These are phyloP conservation scores for Scaptomyza graminum DNA, from an alignment of 1,140 invertebrate genomes.

Conservation along the genomic window DNA sequence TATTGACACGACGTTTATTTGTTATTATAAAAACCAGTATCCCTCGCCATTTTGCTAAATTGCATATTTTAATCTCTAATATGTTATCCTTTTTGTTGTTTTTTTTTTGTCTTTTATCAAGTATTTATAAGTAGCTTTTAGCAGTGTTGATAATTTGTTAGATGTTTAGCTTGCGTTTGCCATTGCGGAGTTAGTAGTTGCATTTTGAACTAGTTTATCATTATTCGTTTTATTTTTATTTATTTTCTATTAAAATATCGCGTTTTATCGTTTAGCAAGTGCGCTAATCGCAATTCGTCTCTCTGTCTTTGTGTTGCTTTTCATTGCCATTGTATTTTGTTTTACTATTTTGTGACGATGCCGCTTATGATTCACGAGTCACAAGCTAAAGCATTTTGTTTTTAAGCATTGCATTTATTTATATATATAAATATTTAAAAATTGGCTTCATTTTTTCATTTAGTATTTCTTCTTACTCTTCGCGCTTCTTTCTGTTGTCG, in stretches of 20 bases:
- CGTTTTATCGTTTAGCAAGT: slow-evolving; percentile 23
- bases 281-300: slow-evolving; percentile 37
- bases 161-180: slow-evolving; percentile 40
- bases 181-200: slow-evolving; percentile 37
- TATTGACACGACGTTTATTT: slow-evolving; percentile 53
- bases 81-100: slow-evolving; percentile 23
- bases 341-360: slow-evolving; percentile 6
- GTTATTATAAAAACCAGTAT: slow-evolving; percentile 41
- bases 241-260: slow-evolving; percentile 55
- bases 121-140: slow-evolving; percentile 53
- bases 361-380: slow-evolving; percentile 41
- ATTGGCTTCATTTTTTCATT: slow-evolving; percentile 55
- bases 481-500: slow-evolving; percentile 10
- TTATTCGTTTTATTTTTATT: slow-evolving; percentile 13
- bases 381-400: slow-evolving; percentile 27
- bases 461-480: neutral
- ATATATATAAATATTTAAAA: slow-evolving; percentile 34
- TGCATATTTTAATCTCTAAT: slow-evolving; percentile 34
- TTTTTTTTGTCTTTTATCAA: slow-evolving; percentile 15
- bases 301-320: slow-evolving; percentile 3
- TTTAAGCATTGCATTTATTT: neutral
- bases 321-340: slow-evolving; percentile 38
- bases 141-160: slow-evolving; percentile 58
- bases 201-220: slow-evolving; percentile 39
- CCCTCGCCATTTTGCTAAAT: slow-evolving; percentile 40